Evolutionary conservation across 2,888 invertebrate species (phyloP).

Genomic region (Drosophila stalkeri): DNA sequence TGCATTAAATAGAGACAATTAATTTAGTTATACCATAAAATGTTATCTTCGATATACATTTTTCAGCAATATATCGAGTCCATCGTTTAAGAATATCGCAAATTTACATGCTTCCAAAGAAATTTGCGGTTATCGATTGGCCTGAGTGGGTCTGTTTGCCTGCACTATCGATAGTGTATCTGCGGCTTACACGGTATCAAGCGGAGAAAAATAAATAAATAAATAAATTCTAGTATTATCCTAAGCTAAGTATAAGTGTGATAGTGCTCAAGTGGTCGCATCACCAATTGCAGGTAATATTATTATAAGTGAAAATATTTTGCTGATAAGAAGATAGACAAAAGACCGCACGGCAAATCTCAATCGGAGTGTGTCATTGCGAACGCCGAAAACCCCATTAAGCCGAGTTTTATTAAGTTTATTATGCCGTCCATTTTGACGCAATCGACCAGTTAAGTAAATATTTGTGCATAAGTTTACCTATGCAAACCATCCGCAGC

Average conservation of each 20-base stretch:
- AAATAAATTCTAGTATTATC: constrained; percentile 39
- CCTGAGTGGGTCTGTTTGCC: neutral
- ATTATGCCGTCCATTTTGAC: neutral
- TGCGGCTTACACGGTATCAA: constrained; percentile 39
- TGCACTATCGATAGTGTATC: constrained; percentile 39
- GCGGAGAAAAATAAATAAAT: constrained; percentile 62
- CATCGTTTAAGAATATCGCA: neutral
- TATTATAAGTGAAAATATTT: neutral
- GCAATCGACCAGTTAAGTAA: constrained; percentile 6
- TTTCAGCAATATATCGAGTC: neutral
- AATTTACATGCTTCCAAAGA: neutral
- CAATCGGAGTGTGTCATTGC: constrained; percentile 33
- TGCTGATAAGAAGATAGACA: neutral
- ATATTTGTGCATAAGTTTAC: constrained; percentile 1
- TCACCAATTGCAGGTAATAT: constrained; percentile 44
- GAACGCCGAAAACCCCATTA: constrained; percentile 27
- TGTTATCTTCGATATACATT: neutral
- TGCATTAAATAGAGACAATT: neutral
- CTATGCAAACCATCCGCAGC: constrained; percentile 40
- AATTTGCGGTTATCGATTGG: neutral
- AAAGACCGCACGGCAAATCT: neutral
- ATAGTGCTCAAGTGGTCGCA: constrained; percentile 30
- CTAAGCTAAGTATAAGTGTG: constrained; percentile 31
- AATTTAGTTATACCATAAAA: neutral
- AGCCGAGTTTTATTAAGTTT: constrained; percentile 17